These are phyloP conservation scores for Apteryx owenii DNA, from an alignment of 2,113 vertebrate genomes.

Conservation along the genomic window DNA sequence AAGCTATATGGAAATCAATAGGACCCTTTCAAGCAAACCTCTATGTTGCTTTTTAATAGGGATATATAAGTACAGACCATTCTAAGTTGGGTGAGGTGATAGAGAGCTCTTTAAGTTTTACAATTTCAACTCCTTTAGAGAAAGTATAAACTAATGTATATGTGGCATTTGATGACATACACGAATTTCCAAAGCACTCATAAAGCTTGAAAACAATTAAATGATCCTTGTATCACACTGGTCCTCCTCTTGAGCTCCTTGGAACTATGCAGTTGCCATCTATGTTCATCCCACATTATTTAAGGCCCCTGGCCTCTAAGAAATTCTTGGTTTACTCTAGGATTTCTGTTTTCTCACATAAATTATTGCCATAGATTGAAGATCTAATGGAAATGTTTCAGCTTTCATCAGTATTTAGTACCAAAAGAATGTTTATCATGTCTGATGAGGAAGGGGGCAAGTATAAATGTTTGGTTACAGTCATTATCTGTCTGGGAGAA, in stretches of 20 bases:
- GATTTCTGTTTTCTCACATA: not conserved
- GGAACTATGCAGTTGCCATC: not conserved
- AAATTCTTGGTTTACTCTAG: not conserved
- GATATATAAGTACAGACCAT: not conserved
- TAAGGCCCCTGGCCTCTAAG: not conserved
- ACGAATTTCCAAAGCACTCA: not conserved
- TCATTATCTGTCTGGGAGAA: conserved; percentile 1
- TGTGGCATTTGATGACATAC: not conserved
- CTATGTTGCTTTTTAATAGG: not conserved
- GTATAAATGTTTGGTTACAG: not conserved
- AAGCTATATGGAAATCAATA: not conserved
- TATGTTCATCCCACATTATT: not conserved
- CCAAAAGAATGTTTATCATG: not conserved
- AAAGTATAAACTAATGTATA: not conserved
- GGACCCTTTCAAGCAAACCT: not conserved
- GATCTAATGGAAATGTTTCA: not conserved
- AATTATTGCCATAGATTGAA: not conserved
- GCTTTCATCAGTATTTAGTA: not conserved
- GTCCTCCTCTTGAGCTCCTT: not conserved
- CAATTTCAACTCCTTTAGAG: not conserved
- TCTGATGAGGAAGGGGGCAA: not conserved
- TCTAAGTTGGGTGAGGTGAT: not conserved
- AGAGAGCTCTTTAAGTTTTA: not conserved
- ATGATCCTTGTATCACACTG: not conserved
- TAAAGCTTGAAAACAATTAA: conserved; percentile 26